Base-by-base conservation (phyloP, 2,797 vertebrate genomes). In the Eupleurogrammus muticus region DNA sequence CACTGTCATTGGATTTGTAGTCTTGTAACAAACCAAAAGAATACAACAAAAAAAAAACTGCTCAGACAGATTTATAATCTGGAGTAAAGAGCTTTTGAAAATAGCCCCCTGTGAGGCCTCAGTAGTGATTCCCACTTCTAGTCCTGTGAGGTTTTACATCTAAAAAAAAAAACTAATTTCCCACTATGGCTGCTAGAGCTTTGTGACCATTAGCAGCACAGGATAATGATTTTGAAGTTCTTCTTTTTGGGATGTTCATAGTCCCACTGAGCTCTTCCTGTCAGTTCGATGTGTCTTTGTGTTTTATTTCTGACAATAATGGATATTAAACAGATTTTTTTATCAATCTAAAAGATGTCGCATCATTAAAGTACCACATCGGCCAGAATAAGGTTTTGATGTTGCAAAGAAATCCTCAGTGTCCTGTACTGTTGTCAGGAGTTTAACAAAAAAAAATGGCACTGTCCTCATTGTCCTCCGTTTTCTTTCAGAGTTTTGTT, bases 31-130 rank as follows among this genome's bases (percentile, higher is more conserved):
- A 66, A 67, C 4, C 9, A 71, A 52, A 46, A 62, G 34, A 36
- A 21, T 20, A 35, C 35, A 28, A n/a, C 53, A 38, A 44, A 71
- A n/a, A n/a, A n/a, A n/a, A n/a, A n/a, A n/a, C n/a, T n/a, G n/a
- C n/a, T 80, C 35, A 73, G 60, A 82, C 89, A 81, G 80, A 40
- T 90, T 66, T 67, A 84, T 92, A 94, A 92, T 94, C 93, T 92
- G 93, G 93, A 94, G 93, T 94, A 93, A 94, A 90, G 93, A 88
- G 90, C 90, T 91, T 93, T 92, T 95, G 94, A 94, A 94, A 94
- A 93, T 94, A 94, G 90, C 93, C 93, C 93, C 92, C 90, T 80
- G 84, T 89, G 84, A 88, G 80, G 78, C 88, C 80, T 86, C 50
- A 1, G 48, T 85, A 85, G 86, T 81, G 57, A 70, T 40, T 77